These are phyloP conservation scores for Therioaphis trifolii DNA, from an alignment of 2,888 invertebrate species.

Conservation along the genomic window DNA sequence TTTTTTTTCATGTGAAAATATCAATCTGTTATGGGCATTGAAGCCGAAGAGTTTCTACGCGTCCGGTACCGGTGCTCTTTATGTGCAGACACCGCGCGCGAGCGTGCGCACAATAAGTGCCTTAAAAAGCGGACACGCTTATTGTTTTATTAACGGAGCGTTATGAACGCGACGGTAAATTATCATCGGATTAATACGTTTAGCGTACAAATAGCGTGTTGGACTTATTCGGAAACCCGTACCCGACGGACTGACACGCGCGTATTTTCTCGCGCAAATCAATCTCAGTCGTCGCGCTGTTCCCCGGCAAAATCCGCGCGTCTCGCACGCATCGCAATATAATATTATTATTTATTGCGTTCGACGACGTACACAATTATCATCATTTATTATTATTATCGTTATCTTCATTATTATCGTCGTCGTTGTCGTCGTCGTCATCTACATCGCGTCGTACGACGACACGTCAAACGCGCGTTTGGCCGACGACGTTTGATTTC, in stretches of 20 bases:
- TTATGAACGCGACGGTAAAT: conserved; percentile 40
- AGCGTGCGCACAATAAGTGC: not conserved
- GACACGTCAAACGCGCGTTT: not conserved
- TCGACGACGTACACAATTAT: not conserved
- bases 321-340: not conserved
- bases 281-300: not conserved
- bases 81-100: not conserved
- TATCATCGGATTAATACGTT: conserved; percentile 55
- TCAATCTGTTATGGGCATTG: too few relatives aligned
- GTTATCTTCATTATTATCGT: not conserved
- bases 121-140: not conserved
- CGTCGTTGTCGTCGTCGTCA: too few relatives aligned
- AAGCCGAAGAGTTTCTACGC: too few relatives aligned
- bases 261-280: conserved; percentile 30
- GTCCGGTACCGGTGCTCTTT: too few relatives aligned
- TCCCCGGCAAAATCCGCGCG: too few relatives aligned
- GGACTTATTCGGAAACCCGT: conserved; percentile 45
- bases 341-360: not conserved
- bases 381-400: not conserved
- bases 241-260: not conserved
- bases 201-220: conserved; percentile 52
- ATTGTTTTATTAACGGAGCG: conserved; percentile 49
- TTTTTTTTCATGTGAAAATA: too few relatives aligned
- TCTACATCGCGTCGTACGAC: not conserved
- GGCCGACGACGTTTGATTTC: not conserved